These are phyloP conservation scores for Mesaphorura yosii DNA, from an alignment of 1,140 invertebrate species.

Conservation along the genomic window DNA sequence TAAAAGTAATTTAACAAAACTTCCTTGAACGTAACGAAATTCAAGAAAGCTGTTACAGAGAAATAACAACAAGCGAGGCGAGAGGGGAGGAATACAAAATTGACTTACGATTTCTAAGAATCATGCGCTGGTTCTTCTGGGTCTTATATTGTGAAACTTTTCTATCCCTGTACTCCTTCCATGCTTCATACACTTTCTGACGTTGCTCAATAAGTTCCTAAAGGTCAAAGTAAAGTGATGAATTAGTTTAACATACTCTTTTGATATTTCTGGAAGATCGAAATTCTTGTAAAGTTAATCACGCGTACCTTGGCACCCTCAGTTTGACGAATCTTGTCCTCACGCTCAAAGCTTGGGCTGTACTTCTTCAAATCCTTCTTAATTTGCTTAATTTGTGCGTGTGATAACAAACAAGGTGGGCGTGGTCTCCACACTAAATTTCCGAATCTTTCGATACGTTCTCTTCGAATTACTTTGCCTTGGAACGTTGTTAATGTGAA, in stretches of 20 bases:
- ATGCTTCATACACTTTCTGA: conserved; percentile 73
- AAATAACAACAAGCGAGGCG: not conserved
- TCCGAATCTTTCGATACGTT: conserved; percentile 82
- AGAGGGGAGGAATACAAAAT: not conserved
- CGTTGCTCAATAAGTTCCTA: conserved; percentile 89
- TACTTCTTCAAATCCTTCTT: conserved; percentile 98
- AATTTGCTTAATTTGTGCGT: conserved; percentile 79
- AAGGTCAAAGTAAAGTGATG: conserved; percentile 17
- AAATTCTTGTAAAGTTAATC: not conserved
- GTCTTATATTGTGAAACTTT: conserved; percentile 60
- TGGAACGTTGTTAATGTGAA: conserved; percentile 99
- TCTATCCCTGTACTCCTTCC: conserved; percentile 64
- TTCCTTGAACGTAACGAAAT: not conserved
- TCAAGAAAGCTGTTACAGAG: not conserved
- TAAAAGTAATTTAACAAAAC: conserved; percentile 10
- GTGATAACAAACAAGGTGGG: conserved; percentile 67
- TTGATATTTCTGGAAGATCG: conserved; percentile 4
- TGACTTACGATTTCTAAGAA: conserved; percentile 71
- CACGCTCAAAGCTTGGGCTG: conserved; percentile 87
- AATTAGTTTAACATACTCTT: conserved; percentile 2
- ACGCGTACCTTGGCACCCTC: conserved; percentile 76
- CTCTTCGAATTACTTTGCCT: conserved; percentile 64
- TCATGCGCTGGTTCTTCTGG: conserved; percentile 64
- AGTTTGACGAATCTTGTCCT: conserved; percentile 82
- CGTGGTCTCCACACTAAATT: conserved; percentile 93